These are phyloP conservation scores for Phoxinus dragarum DNA, from an alignment of 2,797 vertebrate genomes.

Conservation along the genomic window DNA sequence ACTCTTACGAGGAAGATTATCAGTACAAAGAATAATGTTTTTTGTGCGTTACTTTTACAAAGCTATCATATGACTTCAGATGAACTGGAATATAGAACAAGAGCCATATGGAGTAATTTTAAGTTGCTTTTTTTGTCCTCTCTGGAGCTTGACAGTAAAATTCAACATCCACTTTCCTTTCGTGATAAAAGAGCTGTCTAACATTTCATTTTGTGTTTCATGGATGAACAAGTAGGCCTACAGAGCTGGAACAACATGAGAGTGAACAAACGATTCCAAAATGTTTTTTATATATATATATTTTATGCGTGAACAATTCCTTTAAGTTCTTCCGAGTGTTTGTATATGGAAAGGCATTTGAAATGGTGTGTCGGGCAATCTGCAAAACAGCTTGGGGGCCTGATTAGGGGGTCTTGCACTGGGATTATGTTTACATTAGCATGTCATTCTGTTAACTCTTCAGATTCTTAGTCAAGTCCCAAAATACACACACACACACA, in stretches of 20 bases:
- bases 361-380: constrained; percentile 30
- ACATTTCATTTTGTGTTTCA: background rate
- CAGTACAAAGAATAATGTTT: background rate
- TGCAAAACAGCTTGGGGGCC: constrained; percentile 21
- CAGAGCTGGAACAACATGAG: background rate
- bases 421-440: constrained; percentile 54
- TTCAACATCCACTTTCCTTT: background rate
- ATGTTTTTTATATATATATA: background rate
- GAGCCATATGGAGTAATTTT: background rate
- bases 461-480: constrained; percentile 33
- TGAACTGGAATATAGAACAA: background rate
- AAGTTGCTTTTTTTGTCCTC: background rate
- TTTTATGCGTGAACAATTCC: constrained; percentile 5
- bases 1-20: background rate
- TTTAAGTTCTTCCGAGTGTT: constrained; percentile 19
- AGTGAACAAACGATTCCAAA: background rate
- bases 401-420: constrained; percentile 51
- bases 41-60: background rate
- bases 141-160: background rate
- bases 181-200: background rate
- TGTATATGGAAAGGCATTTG: constrained; percentile 30
- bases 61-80: background rate
- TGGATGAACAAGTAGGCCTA: background rate
- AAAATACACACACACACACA: constrained; percentile 35
- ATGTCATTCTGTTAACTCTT: constrained; percentile 43